Base-by-base conservation (phyloP, 2,888 invertebrate genomes). In the Patella depressa region DNA sequence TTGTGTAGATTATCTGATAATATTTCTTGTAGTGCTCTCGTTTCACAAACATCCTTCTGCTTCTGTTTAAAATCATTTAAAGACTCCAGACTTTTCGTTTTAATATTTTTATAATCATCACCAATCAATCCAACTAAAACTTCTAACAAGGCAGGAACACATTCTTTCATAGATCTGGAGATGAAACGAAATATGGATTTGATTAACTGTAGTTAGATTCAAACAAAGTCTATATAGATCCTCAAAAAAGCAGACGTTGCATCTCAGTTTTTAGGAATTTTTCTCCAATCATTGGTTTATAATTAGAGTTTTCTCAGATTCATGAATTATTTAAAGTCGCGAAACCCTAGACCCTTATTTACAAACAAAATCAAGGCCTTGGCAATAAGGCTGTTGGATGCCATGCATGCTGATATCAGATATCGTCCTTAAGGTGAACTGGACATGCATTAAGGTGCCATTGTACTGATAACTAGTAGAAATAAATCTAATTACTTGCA, bases 1-100 rank as follows among this genome's bases (percentile, higher is more conserved):
- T 80, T 79, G 76, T 87, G 85, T 14, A 90, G 81, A 72, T 89
- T 89, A 72, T 89, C 89, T 76, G 89, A 87, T 69, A 90, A 79
- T 19, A 89, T 85, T 72, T 86, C 87, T 69, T 85, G 83, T 53
- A 89, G 83, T 34, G 84, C 82, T 70, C 84, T 84, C 69, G 85
- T 83, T 17, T 85, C 81, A 7, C 78, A 70, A 17, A 79, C 80
- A 2, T 80, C 81, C 1, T 80, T 75, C 57, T 85, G 84, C n/a
- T 78, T 81, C 14, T 80, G 79, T 53, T 81, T 83, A 78, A 87
- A 88, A 17, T 79, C 75, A 74, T 88, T 81, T 72, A 89, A 79
- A 5, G 83, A 85, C 59, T 80, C 80, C 17, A 83, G 78, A 71
- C 87, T 85, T 73, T 83, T 83, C 1, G 76, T 75, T 17, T 88